phyloP scores from a whole-genome alignment of 2,113 vertebrate species.

The Leucoraja erinaceus region DNA sequence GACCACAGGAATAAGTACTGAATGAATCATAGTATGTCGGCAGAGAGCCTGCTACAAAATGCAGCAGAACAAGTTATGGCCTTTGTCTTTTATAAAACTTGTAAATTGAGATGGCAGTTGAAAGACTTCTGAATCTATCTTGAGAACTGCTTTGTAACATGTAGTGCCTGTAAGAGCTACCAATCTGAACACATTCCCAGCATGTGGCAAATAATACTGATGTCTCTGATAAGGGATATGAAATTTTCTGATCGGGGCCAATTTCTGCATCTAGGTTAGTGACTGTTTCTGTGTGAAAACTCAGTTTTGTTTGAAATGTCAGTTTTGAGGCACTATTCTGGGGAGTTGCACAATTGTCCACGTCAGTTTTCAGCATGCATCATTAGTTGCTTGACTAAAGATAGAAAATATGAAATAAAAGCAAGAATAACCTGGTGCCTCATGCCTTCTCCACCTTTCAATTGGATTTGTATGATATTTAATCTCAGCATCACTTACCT shows the following conservation, averaged over 20 bases:
- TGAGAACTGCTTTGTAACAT: slow-evolving; percentile 46
- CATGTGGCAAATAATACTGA: neutral
- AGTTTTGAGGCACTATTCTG: neutral
- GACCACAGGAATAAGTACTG: slow-evolving; percentile 49
- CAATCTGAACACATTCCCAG: slow-evolving; percentile 38
- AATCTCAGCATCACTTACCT: no score
- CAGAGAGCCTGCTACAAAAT: slow-evolving; percentile 46
- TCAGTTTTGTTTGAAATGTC: no score
- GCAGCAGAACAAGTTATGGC: neutral
- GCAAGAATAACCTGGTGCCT: no score
- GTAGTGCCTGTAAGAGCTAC: neutral
- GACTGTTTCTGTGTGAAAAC: neutral
- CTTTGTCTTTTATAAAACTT: slow-evolving; percentile 43
- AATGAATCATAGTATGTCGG: slow-evolving; percentile 52
- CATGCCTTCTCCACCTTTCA: no score
- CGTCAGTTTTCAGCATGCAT: neutral
- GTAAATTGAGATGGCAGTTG: slow-evolving; percentile 46
- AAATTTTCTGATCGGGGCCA: neutral
- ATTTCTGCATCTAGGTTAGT: neutral
- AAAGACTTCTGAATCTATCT: slow-evolving; percentile 42
- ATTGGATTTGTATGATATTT: no score
- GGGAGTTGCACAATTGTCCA: neutral
- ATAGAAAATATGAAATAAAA: no score
- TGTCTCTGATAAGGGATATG: neutral
- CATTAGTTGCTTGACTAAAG: neutral